Base-by-base conservation (phyloP, 2,113 vertebrate genomes). In the Oncorhynchus nerka region DNA sequence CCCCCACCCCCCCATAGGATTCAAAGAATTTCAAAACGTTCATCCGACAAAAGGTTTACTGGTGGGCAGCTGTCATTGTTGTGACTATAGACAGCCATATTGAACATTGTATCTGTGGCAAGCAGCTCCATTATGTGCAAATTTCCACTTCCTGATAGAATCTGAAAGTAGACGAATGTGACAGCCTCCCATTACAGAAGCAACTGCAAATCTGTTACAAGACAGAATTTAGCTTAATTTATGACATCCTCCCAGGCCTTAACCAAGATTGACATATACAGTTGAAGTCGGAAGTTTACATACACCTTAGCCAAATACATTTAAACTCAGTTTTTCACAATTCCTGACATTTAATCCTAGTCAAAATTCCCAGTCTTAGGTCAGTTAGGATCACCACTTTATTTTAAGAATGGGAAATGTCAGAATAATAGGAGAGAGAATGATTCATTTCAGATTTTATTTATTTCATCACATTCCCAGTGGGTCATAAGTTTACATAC, bases 151-250 rank as follows among this genome's bases (percentile, higher is more conserved):
- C 45, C 3, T 55, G 24, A 20, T 57, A 45, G 28, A 78, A 68
- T 39, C 30, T 20, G 32, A 68, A 20, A 19, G 20, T 20, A 20
- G 67, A 68, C 3, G 6, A 2, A 45, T 4, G 39, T 6, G n/a
- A 19, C 28, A 48, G 28, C 51, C 65, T 61, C 5, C 71, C 2
- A 61, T 13, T 22, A 9, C 7, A 51, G 24, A 83, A 73, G 73
- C 84, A 79, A 72, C 24, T 26, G 39, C 20, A 39, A 76, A 77
- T 71, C 13, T 4, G 55, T 72, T 81, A 68, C 55, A 1, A 2
- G 69, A 74, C 66, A 73, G 20, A 48, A 75, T 73, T 82, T 76
- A 71, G 28, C 9, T 69, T 80, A 62, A 81, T 76, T 85, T 78
- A 79, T 73, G 59, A 15, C 59, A 61, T 20, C 24, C 19, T 8